Evolutionary conservation across 2,888 invertebrate species (phyloP), one percentile per base, ranked within the genome.

Genomic region (Perithous albicinctus): DNA sequence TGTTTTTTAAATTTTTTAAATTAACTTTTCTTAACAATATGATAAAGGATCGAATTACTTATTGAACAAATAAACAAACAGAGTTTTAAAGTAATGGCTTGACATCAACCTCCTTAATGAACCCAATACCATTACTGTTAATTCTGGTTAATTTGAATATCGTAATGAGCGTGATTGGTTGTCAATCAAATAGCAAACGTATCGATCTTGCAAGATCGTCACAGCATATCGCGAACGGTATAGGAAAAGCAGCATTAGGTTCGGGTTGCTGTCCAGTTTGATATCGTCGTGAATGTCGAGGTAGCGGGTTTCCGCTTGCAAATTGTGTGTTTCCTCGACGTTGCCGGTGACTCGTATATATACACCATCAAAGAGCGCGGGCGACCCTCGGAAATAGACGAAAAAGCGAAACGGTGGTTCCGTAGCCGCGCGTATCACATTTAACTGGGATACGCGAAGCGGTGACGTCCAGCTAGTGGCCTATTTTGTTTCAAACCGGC

Each of bases 361-460:
- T n/a, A n/a, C n/a, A n/a, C n/a, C n/a, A n/a, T n/a, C n/a, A n/a
- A 72, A 84, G 82, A 74, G 82, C 88, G 87, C 87, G 87, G 79
- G 90, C 90, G 89, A 89, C 86, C 86, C 86, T 90, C 88, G 88
- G 88, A 92, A 92, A 92, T 92, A 92, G 89, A 89, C 87, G 89
- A 89, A 89, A n/a, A 90, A 88, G 85, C 78, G 87, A 88, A 86
- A 86, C 86, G 87, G 87, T 87, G 88, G 85, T 89, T 88, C 85
- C 87, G 86, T 69, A 38, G 63, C n/a, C n/a, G 48, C 32, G 67
- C 75, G 41, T 20, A 64, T 69, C 18, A 56, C 73, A 67, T 78
- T n/a, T 81, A 80, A 82, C 79, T 66, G 77, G 83, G 67, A 80
- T 82, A 72, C 54, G 64, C 75, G 48, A 59, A 56, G 66, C 82